Evolutionary conservation across 37 sponge, comb jelly and placozoan genomes (phyloP), one percentile per base, ranked within the genome.

Genomic region (Diacarnus erythraeanus): DNA sequence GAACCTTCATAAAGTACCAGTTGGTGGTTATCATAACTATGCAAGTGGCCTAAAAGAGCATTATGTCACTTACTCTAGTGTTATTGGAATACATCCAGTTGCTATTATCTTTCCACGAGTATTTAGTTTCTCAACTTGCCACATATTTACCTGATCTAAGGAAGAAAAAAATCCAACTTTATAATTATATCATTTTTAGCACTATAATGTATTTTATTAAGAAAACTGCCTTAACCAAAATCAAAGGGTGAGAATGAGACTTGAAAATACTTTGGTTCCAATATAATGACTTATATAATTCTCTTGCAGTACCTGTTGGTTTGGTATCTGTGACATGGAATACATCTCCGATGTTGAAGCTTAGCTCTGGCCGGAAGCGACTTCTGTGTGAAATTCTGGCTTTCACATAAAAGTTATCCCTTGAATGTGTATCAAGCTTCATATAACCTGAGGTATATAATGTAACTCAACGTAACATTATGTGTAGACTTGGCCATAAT

Each of bases 321-420:
- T 60, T 2, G 12, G 87, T 81, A 71, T 87, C 80, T 17, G 36
- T 42, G 20, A 87, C 76, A 18, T 59, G 60, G 23, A 87, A 68
- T 8, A 87, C 30, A 64, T 80, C 81, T 9, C 81, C 87, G 43
- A 57, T 47, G 34, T 75, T 39, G 41, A 71, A 87, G 30, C 51
- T 31, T 2, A 87, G 76, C 22, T 58, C 57, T 18, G n/a, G 38
- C 30, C 31, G 23, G 27, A 22, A 15, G 8, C 21, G 31, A 9
- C 25, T 71, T 17, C 57, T 38, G 79, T 69, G 51, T 1, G 82
- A 60, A 26, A 60, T 1, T n/a, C 47, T 59, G 17, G 73, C 47
- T n/a, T 69, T 42, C 40, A 83, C 84, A 30, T 76, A 83, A 42
- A 83, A 83, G 43, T 69, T 75, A 57, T 83, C 84, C n/a, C 75